Evolutionary conservation across 2,797 vertebrate species (phyloP).

Genomic region (Myioborus melanocephalus): DNA sequence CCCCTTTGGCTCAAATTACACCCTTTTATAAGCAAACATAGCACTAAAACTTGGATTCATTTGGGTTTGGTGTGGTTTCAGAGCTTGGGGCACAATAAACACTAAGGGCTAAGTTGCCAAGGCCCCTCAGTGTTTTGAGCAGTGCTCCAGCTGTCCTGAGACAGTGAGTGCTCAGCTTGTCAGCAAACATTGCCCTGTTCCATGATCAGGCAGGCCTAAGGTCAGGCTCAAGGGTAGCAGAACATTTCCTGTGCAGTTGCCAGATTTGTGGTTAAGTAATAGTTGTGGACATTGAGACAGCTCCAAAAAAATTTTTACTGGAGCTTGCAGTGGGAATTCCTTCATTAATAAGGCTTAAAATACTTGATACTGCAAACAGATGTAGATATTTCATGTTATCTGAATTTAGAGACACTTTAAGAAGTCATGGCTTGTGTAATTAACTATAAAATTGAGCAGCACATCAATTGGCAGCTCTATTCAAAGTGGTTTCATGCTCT

Average conservation of each 20-base stretch:
- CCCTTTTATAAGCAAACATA: fast-evolving
- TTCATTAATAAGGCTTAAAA: not conserved
- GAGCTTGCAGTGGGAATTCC: not conserved
- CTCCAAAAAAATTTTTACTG: not conserved
- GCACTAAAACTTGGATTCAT: fast-evolving
- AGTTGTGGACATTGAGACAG: not conserved
- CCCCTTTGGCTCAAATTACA: not conserved
- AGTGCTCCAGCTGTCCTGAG: not conserved
- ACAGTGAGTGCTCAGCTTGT: not conserved
- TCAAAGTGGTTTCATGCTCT: not conserved
- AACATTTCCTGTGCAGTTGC: not conserved
- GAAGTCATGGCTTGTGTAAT: not conserved
- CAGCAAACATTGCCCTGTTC: not conserved
- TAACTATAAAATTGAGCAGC: not conserved
- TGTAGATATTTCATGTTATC: fast-evolving
- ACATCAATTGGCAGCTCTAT: not conserved
- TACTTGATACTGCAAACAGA: not conserved
- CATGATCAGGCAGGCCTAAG: not conserved
- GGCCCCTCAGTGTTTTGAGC: not conserved
- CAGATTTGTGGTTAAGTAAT: not conserved
- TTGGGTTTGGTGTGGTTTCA: not conserved
- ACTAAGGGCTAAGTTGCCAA: not conserved
- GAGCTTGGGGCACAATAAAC: not conserved
- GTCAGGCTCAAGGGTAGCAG: not conserved
- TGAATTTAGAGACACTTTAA: not conserved